Evolutionary conservation across 2,113 vertebrate species (phyloP).

Genomic region (Gallinago undulata): DNA sequence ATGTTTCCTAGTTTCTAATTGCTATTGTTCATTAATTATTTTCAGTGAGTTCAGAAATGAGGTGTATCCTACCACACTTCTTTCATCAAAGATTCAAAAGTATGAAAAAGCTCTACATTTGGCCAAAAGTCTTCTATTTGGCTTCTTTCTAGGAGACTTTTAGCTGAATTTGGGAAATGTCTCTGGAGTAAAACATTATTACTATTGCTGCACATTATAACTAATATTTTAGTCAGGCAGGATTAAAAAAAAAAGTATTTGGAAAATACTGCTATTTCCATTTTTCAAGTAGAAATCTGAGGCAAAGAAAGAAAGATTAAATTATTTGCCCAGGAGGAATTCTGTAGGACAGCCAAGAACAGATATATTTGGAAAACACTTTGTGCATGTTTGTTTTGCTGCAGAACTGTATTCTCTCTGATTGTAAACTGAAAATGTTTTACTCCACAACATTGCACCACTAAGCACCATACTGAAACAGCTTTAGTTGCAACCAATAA

Average conservation of each 20-base stretch:
- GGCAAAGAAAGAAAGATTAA: background rate
- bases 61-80: background rate
- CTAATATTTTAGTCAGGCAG: background rate
- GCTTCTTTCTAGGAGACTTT: background rate
- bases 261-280: background rate
- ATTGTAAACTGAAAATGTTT: background rate
- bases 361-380: background rate
- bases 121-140: background rate
- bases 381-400: background rate
- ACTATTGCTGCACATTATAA: background rate
- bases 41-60: background rate
- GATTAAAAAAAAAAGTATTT: background rate
- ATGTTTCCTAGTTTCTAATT: background rate
- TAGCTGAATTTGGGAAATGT: background rate
- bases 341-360: background rate
- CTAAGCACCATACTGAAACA: background rate
- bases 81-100: background rate
- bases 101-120: background rate
- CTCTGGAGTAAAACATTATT: background rate
- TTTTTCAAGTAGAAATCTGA: conserved; percentile 7
- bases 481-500: background rate
- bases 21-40: background rate
- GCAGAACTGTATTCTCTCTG: background rate
- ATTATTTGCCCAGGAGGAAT: background rate
- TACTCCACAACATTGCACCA: background rate